Conservation (phyloP, 1,140 invertebrate genomes). For the Chionoecetes opilio region DNA sequence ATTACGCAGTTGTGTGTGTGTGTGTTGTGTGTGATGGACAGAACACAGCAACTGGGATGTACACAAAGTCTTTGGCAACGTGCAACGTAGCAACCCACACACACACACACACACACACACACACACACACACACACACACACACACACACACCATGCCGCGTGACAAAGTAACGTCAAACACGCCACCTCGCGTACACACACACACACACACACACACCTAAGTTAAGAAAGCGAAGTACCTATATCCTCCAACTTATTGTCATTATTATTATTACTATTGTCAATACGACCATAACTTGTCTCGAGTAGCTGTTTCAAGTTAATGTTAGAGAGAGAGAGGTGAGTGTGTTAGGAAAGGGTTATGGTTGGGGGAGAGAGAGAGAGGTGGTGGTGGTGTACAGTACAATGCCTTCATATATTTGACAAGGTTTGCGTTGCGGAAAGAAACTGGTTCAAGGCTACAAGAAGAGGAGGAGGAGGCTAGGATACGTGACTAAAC, state of each 20-base stretch:
- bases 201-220: background rate
- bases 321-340: too few species aligned
- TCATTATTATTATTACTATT: background rate
- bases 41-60: background rate
- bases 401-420: slow-evolving; percentile 1
- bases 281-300: background rate
- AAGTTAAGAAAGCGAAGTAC: too few species aligned
- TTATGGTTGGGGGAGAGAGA: too few species aligned
- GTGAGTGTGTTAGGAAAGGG: background rate
- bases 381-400: background rate
- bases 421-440: slow-evolving; percentile 16
- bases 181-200: background rate
- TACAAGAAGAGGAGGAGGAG: background rate
- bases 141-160: background rate
- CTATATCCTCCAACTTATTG: too few species aligned
- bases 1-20: too few species aligned
- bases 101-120: background rate
- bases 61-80: background rate
- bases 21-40: background rate
- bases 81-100: background rate
- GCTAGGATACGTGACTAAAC: background rate
- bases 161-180: background rate
- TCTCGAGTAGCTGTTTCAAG: too few species aligned
- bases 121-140: slow-evolving; percentile 9
- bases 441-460: background rate